Base-by-base conservation (phyloP, 2,113 vertebrate genomes). In the Brachypodius melanocephalos region DNA sequence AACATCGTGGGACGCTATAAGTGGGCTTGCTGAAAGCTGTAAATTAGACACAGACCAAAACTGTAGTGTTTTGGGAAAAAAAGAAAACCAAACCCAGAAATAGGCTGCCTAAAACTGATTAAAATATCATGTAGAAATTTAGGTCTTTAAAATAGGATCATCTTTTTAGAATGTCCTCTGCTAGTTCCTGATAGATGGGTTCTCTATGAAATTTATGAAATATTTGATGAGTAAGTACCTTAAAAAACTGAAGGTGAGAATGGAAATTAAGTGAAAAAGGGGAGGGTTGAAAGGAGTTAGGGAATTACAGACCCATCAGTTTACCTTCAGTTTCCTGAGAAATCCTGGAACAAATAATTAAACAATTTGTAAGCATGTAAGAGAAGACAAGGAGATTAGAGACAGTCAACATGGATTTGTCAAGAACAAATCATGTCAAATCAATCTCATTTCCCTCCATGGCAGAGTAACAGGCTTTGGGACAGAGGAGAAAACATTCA, bases 321-420 rank as follows among this genome's bases (percentile, higher is more conserved):
- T 95, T 93, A 55, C 71, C 40, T 89, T 81, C 73, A 73, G 3
- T 86, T 89, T 87, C 43, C 73, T 68, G 77, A 94, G 76, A 91
- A 84, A 65, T 40, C 61, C 57, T 63, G 31, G 13, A 77, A 78
- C 48, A 94, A 89, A 78, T 85, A 95, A 84, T 58, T 51, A 63
- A 86, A 73, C 13, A 32, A 63, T 72, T 72, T 89, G 28, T 85
- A 68, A 89, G 61, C 45, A n/a, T 36, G 67, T 91, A 67, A 87
- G 85, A 79, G 69, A 91, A 61, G 82, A 78, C 59, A 92, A 87
- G 59, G 22, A 90, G 73, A 87, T 96, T 75, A 87, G 61, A 49
- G 84, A 31, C 40, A 82, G 66, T 45, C 81, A 57, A 6, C 58
- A 9, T 79, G 85, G 81, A 87, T 94, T 93, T 93, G 49, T 93